Base-by-base conservation (phyloP, 2,888 invertebrate species). In the Tachina fera region DNA sequence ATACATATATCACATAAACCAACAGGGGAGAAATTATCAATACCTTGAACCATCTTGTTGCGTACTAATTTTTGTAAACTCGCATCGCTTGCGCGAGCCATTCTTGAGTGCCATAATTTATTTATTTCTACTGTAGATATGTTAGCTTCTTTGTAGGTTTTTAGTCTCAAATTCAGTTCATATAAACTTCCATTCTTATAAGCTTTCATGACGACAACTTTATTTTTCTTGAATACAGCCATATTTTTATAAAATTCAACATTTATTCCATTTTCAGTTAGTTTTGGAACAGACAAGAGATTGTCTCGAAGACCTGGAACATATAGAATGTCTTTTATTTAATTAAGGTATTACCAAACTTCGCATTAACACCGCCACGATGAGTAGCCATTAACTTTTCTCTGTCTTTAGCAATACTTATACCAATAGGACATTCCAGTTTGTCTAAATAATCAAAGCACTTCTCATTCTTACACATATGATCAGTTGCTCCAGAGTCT, bases 1-100 rank as follows among this genome's bases (percentile, higher is more conserved):
- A 80, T 60, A 67, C 72, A 74, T 16, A 41, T 56, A 41, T 67
- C 67, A 63, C 74, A 74, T 22, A 72, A 31, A 22, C 67, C 67
- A 74, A 74, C 19, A 41, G 72, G 65, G 13, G 19, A 31, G 45
- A 74, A 45, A 13, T 56, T 68, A 13, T 60, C 58, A 22, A 72
- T 22, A 22, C 22, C 22, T 22, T 22, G 22, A 22, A 22, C 22
- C 22, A 22, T 22, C 22, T 22, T 22, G 22, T 22, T 22, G 22
- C 22, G 22, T 22, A 22, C 22, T 22, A 22, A 22, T 22, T 22
- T 22, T 22, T 22, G 3, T 22, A 22, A 22, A 22, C 22, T 22
- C 22, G 22, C 22, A 22, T 22, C 22, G 22, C 22, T 22, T 22
- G 22, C 22, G 22, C 3, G 22, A 22, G 22, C 22, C 22, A 22